Evolutionary conservation across 1,140 invertebrate genomes (phyloP).

Genomic region (Drosophila lini): DNA sequence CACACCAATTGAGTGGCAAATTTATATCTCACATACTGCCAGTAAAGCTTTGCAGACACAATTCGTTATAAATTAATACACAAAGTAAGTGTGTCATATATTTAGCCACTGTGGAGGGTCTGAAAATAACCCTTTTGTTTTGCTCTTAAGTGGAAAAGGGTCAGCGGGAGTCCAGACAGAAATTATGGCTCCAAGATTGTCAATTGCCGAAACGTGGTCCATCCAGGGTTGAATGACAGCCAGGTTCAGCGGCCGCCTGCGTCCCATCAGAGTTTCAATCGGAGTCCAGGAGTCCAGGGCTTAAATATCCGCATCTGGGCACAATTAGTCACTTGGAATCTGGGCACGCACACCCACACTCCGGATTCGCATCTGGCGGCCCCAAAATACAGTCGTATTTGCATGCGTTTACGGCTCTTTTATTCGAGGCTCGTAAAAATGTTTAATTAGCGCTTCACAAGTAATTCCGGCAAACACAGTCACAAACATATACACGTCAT

Average conservation of each 20-base stretch:
- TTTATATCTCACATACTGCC: conserved; percentile 8
- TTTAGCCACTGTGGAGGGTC: neutral
- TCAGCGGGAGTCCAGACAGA: conserved; percentile 61
- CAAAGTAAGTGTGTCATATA: neutral
- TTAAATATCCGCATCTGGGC: conserved; percentile 25
- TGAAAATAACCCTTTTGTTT: conserved; percentile 52
- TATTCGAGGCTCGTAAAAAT: conserved; percentile 67
- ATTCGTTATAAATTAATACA: conserved; percentile 1
- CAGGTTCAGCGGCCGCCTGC: conserved; percentile 22
- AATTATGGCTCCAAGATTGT: conserved; percentile 69
- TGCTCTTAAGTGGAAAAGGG: conserved; percentile 45
- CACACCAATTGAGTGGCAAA: conserved; percentile 8
- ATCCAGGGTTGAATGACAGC: conserved; percentile 34
- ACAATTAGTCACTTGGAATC: conserved; percentile 54
- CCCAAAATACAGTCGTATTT: conserved; percentile 26
- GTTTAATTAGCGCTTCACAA: conserved; percentile 72
- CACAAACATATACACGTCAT: conserved; percentile 19
- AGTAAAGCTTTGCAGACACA: conserved; percentile 4
- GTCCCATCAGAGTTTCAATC: conserved; percentile 9
- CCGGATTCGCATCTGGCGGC: neutral
- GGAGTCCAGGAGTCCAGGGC: conserved; percentile 7
- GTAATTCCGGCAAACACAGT: conserved; percentile 49
- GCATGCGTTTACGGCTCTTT: conserved; percentile 66
- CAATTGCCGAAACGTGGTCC: conserved; percentile 63
- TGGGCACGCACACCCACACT: conserved; percentile 32